These are phyloP conservation scores for Tuta absoluta DNA, from an alignment of 2,888 invertebrate genomes.

Conservation along the genomic window DNA sequence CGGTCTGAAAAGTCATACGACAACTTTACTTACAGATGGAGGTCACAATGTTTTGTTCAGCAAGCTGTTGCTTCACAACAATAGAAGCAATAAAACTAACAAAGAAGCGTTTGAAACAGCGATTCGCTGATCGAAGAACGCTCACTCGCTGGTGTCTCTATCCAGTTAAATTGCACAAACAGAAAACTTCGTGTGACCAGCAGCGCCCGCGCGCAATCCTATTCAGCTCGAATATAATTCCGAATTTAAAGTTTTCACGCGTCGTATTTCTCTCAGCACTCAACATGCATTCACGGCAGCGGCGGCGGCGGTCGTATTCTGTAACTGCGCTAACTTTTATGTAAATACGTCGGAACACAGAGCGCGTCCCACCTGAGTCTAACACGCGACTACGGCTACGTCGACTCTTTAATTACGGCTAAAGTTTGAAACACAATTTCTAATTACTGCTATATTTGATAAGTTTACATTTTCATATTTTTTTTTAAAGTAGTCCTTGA, in stretches of 20 bases:
- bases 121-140: slow-evolving; percentile 24
- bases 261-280: slow-evolving; percentile 33
- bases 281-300: slow-evolving; percentile 34
- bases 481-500: slow-evolving; percentile 49
- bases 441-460: slow-evolving; percentile 56
- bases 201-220: slow-evolving; percentile 30
- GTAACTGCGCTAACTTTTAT: slow-evolving; percentile 61
- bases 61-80: neutral
- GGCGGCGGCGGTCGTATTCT: slow-evolving; percentile 41
- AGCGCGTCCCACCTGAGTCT: slow-evolving; percentile 64
- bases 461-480: no score
- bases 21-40: neutral
- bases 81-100: slow-evolving; percentile 4
- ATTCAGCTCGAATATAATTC: slow-evolving; percentile 33
- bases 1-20: no score
- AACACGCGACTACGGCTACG: slow-evolving; percentile 45
- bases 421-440: slow-evolving; percentile 57
- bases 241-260: slow-evolving; percentile 37
- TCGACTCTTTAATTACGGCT: slow-evolving; percentile 63
- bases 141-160: slow-evolving; percentile 29
- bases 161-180: slow-evolving; percentile 33
- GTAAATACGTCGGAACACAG: slow-evolving; percentile 57
- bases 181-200: slow-evolving; percentile 31
- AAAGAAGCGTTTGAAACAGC: slow-evolving; percentile 20
- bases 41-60: neutral